A percentile compares a stretch with the other conserved stretches of the same genome.
phyloP scores from a whole-genome alignment of 53 echinoderm and acorn worm species.

The Echinarachnius parma region DNA sequence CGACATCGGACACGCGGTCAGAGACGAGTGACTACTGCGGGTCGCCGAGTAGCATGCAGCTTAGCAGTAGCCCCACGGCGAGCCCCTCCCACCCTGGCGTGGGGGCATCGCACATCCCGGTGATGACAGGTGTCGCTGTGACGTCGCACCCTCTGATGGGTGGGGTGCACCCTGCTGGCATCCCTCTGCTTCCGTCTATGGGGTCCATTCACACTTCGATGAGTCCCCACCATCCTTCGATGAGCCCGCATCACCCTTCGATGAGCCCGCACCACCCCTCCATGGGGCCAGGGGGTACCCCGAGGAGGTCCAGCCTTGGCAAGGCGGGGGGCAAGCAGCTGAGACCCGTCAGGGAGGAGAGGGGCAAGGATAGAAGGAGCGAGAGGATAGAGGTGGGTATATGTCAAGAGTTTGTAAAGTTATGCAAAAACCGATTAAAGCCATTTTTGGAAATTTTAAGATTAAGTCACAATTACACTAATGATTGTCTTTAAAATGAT shows the following conservation, averaged over 20 bases:
- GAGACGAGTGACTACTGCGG: conserved; percentile 47
- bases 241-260: not conserved
- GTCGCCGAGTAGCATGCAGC: conserved; percentile 38
- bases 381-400: conserved; percentile 17
- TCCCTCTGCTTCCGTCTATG: conserved; percentile 17
- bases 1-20: conserved; percentile 11
- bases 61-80: conserved; percentile 31
- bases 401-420: too few species aligned
- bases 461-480: too few species aligned
- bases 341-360: conserved; percentile 34
- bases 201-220: conserved; percentile 6
- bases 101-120: conserved; percentile 11
- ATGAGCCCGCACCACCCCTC: conserved; percentile 19
- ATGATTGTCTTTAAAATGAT: too few species aligned
- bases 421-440: too few species aligned
- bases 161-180: conserved; percentile 16
- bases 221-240: conserved; percentile 19
- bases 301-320: conserved; percentile 24
- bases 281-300: conserved; percentile 1
- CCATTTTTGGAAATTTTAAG: too few species aligned
- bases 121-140: not conserved
- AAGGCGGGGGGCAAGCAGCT: conserved; percentile 37
- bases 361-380: not conserved
- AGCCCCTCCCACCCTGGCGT: conserved; percentile 22
- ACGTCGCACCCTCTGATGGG: conserved; percentile 28